Base-by-base conservation (phyloP, 2,888 invertebrate species). In the Shargacucullia verbasci region DNA sequence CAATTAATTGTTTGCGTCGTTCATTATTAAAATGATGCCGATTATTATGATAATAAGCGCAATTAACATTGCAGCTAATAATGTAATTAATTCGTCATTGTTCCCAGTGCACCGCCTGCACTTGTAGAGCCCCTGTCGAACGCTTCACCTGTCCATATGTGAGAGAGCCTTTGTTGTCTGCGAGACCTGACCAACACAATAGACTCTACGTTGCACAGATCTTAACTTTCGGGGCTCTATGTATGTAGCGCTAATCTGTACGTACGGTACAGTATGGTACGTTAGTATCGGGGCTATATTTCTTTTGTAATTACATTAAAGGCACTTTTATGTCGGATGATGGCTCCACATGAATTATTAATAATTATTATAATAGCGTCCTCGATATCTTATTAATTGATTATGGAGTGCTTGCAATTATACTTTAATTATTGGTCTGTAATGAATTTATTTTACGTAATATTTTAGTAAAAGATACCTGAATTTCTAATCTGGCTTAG, bases 131-230 rank as follows among this genome's bases (percentile, higher is more conserved):
- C 27, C 1, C 15, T 10, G 35, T 2, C 10, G 11, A 10, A 13
- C 10, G 10, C 1, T 14, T n/a, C 43, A 27, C 33, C 58, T 38
- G 43, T 7, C 15, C 33, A 2, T 35, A 4, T 9, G n/a, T n/a
- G 3, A 1, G 0, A 9, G 12, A 11, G 20, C n/a, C 13, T 34
- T 29, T 59, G 48, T 39, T 25, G 44, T 44, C 59, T 44, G 40
- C 37, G 35, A 3, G n/a, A 25, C 14, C 37, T 12, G 35, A 11
- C 12, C 12, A 3, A 11, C n/a, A 8, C 33, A n/a, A 25, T 0
- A 13, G 9, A 9, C 13, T 9, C 12, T 20, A n/a, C 20, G 6
- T 2, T 40, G 25, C 2, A 40, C 11, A 31, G 10, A 11, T 31
- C 10, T 25, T 12, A 13, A 11, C 40, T 15, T 41, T 12, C 10